These are phyloP conservation scores for Monopis laevigella DNA, from an alignment of 2,888 invertebrate species.

Conservation along the genomic window DNA sequence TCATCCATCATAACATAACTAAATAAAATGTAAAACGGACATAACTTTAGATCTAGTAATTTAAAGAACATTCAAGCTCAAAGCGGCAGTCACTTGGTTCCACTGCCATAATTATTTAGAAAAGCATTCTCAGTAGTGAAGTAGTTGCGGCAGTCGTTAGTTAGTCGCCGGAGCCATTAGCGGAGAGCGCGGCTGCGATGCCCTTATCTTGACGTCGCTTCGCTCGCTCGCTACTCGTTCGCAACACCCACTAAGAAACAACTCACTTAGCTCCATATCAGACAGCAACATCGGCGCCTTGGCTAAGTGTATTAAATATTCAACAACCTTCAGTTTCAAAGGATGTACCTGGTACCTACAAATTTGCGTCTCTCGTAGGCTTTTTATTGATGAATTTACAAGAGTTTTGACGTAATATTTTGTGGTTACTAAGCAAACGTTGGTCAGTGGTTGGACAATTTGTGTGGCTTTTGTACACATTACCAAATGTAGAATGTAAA, in stretches of 20 bases:
- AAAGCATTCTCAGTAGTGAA: slow-evolving; percentile 20
- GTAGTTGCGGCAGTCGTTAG: slow-evolving; percentile 41
- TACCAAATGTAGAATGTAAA: too few relatives aligned
- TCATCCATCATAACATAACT: too few relatives aligned
- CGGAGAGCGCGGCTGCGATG: slow-evolving; percentile 24
- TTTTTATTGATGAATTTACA: too few relatives aligned
- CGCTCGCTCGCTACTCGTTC: slow-evolving; percentile 28
- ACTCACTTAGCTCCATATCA: slow-evolving; percentile 7
- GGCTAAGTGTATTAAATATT: slow-evolving; percentile 2
- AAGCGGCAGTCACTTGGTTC: background rate
- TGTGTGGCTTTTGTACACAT: too few relatives aligned
- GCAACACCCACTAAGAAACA: slow-evolving; percentile 15
- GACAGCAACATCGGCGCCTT: background rate
- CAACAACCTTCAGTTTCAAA: slow-evolving; percentile 1
- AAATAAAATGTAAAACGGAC: background rate
- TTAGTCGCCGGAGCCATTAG: slow-evolving; percentile 41
- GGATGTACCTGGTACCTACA: slow-evolving; percentile 3
- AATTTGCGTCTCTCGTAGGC: too few relatives aligned
- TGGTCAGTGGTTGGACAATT: too few relatives aligned
- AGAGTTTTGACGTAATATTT: too few relatives aligned
- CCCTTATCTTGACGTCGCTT: slow-evolving; percentile 28
- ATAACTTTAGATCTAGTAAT: background rate
- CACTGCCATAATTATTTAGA: slow-evolving; percentile 9
- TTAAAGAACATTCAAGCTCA: background rate
- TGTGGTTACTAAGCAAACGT: too few relatives aligned